These are phyloP conservation scores for Tetanocera ferruginea DNA, from an alignment of 2,888 invertebrate species.

Conservation along the genomic window DNA sequence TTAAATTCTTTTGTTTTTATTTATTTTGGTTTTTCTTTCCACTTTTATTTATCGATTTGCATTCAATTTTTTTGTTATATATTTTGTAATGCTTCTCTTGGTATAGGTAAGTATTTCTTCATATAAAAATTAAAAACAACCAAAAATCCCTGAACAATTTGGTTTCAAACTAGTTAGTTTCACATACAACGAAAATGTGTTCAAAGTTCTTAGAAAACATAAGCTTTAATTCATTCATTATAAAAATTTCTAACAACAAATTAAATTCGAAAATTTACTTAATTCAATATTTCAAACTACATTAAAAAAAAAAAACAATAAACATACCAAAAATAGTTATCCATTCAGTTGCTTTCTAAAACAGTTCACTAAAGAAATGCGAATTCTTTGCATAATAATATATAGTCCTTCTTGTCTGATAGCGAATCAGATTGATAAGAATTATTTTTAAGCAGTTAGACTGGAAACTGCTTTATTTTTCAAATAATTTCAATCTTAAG, in stretches of 20 bases:
- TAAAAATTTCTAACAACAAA: background rate
- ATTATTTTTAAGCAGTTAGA: no score
- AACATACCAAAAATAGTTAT: no score
- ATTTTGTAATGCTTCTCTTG: background rate
- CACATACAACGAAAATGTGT: constrained; percentile 23
- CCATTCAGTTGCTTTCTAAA: no score
- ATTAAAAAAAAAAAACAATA: no score
- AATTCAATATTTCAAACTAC: background rate
- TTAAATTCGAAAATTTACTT: background rate
- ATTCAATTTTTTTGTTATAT: no score
- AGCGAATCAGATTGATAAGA: no score
- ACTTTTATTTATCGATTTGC: background rate
- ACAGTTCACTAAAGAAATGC: no score
- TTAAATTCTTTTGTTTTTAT: constrained; percentile 21
- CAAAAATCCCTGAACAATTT: background rate
- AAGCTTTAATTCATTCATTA: no score
- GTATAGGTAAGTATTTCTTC: background rate
- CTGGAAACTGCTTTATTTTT: no score
- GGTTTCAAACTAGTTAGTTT: constrained; percentile 36
- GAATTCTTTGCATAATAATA: no score
- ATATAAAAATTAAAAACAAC: background rate
- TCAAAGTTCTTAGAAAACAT: constrained; percentile 1
- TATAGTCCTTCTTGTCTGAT: no score
- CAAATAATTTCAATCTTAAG: no score
- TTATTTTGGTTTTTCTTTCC: background rate